Percentiles rank a stretch among this genome's conserved stretches.
Evolutionary conservation across 2,113 vertebrate species (phyloP).

Genomic region (Thamnophis sirtalis): DNA sequence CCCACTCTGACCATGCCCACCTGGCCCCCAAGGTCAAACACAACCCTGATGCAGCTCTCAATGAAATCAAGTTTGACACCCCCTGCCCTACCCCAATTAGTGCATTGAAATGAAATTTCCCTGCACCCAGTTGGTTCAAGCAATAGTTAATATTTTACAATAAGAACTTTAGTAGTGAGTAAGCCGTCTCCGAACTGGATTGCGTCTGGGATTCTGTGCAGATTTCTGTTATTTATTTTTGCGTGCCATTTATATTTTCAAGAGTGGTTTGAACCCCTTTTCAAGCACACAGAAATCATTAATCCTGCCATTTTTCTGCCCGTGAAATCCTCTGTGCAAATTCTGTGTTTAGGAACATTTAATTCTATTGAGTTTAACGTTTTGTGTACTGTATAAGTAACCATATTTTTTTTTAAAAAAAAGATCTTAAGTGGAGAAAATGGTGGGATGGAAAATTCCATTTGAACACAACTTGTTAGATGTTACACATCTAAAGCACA

Average conservation of each 20-base stretch:
- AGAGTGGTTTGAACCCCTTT: accelerated
- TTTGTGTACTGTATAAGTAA: background rate
- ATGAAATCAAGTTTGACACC: no score
- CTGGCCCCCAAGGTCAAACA: no score
- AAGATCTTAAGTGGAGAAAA: background rate
- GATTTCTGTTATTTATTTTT: background rate
- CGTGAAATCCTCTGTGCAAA: background rate
- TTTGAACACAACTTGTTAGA: background rate
- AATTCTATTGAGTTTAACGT: background rate
- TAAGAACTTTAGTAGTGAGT: background rate
- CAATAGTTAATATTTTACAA: conserved; percentile 43
- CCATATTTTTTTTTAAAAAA: background rate
- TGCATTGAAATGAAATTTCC: background rate
- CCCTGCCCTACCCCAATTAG: background rate
- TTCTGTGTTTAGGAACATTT: background rate
- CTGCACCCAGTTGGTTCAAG: conserved; percentile 37
- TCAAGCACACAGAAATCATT: background rate
- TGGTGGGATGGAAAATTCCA: background rate
- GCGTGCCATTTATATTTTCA: background rate
- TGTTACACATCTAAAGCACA: accelerated
- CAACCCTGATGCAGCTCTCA: no score
- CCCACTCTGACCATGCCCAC: no score
- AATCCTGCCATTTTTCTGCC: background rate
- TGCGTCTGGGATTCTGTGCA: background rate
- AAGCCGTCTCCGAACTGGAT: background rate